Conservation (phyloP, 1,140 invertebrate species). For the Philotrypesis tridentata region DNA sequence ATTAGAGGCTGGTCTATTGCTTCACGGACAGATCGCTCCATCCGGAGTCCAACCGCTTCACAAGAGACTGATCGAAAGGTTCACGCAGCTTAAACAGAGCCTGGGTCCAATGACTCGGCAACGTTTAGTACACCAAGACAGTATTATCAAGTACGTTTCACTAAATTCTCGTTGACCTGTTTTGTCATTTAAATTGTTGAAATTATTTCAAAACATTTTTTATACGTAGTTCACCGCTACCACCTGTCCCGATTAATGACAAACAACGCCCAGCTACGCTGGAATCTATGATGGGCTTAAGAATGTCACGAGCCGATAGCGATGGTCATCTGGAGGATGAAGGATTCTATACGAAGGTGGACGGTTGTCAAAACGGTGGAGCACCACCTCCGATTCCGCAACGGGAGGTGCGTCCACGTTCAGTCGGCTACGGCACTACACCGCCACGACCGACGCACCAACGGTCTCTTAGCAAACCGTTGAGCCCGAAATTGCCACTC, state of each 20-base stretch:
- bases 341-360: slow-evolving; percentile 68
- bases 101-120: slow-evolving; percentile 80
- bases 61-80: slow-evolving; percentile 88
- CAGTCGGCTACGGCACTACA: slow-evolving; percentile 74
- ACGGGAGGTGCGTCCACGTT: slow-evolving; percentile 75
- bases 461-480: slow-evolving; percentile 75
- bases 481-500: slow-evolving; percentile 75
- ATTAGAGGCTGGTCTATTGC: slow-evolving; percentile 84
- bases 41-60: slow-evolving; percentile 90
- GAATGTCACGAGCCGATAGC: slow-evolving; percentile 65
- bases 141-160: slow-evolving; percentile 83
- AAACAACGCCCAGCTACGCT: slow-evolving; percentile 68
- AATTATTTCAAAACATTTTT: too few relatives aligned
- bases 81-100: slow-evolving; percentile 84
- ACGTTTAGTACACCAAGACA: slow-evolving; percentile 77
- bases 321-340: slow-evolving; percentile 67
- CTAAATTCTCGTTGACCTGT: neutral
- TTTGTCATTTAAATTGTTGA: neutral
- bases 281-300: slow-evolving; percentile 60
- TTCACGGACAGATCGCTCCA: slow-evolving; percentile 90
- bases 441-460: slow-evolving; percentile 77
- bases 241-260: slow-evolving; percentile 79
- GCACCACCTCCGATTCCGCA: slow-evolving; percentile 77
- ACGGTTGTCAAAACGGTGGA: slow-evolving; percentile 60
- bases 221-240: slow-evolving; percentile 78